phyloP scores from a whole-genome alignment of 2,888 invertebrate genomes.

The Disparrhopalites patrizii region DNA sequence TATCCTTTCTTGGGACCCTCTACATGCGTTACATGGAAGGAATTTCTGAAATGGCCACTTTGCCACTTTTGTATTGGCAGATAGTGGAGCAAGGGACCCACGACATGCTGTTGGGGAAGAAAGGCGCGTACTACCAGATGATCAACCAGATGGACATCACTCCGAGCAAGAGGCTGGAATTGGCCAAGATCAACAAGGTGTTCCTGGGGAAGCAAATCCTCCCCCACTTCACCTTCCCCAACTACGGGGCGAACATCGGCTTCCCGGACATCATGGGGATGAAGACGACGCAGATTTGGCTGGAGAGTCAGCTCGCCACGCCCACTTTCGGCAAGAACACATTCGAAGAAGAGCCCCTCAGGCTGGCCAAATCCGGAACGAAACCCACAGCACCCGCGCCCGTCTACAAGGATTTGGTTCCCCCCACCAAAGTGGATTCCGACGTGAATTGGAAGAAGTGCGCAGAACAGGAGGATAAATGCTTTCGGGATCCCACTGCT shows the following conservation, averaged over 20 bases:
- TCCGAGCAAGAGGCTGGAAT: background rate
- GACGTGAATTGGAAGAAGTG: background rate
- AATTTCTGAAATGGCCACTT: background rate
- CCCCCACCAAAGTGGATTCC: background rate
- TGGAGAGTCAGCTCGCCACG: background rate
- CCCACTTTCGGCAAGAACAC: background rate
- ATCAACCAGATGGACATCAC: background rate
- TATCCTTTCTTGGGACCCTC: no score
- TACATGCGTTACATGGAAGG: background rate
- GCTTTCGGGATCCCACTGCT: background rate
- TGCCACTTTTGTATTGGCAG: background rate
- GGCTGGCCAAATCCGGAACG: no score
- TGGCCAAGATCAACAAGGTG: background rate
- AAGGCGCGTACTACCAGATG: slow-evolving; percentile 3
- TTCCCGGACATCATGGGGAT: background rate
- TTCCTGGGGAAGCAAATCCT: background rate
- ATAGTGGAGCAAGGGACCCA: slow-evolving; percentile 1
- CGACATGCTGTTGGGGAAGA: background rate
- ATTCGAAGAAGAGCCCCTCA: background rate
- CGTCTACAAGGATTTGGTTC: no score
- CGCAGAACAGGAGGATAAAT: background rate
- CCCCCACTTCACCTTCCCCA: background rate
- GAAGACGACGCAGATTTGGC: background rate
- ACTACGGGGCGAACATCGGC: background rate
- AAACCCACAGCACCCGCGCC: no score